These are phyloP conservation scores for Leptinotarsa peninsularis DNA, from an alignment of 2,888 invertebrate genomes.

Conservation along the genomic window DNA sequence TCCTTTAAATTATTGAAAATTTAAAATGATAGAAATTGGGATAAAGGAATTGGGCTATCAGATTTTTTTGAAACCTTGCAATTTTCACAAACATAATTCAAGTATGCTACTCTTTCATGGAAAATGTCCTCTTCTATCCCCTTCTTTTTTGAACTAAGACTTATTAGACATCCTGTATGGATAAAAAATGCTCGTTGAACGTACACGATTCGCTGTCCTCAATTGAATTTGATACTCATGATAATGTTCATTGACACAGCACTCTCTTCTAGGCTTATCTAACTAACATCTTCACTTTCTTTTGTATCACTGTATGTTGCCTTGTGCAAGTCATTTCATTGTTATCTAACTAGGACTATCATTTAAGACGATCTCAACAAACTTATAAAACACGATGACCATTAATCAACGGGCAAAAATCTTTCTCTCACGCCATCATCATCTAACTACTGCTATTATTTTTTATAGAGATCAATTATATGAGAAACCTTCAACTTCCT, in stretches of 20 bases:
- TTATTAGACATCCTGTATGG: too few species aligned
- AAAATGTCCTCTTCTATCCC: too few species aligned
- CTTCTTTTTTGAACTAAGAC: too few species aligned
- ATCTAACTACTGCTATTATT: constrained; percentile 2
- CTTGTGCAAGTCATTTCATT: constrained; percentile 11
- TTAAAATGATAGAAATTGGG: neutral
- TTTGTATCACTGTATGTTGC: neutral
- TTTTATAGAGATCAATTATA: constrained; percentile 24
- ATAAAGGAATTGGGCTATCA: too few species aligned
- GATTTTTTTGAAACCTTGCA: too few species aligned
- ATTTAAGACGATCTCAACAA: neutral
- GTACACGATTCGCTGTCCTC: too few species aligned
- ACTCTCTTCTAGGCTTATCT: constrained; percentile 9
- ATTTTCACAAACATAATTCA: too few species aligned
- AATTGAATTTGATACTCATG: neutral
- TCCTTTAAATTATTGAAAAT: too few species aligned
- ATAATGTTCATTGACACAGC: neutral
- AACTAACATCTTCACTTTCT: constrained; percentile 10
- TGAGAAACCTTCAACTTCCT: constrained; percentile 16
- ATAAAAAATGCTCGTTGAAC: too few species aligned
- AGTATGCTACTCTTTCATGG: too few species aligned
- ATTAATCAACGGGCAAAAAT: constrained; percentile 3
- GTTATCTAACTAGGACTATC: constrained; percentile 13
- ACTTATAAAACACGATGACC: constrained; percentile 10
- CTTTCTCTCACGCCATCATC: constrained; percentile 22